Base-by-base conservation (phyloP, 1,140 invertebrate species). In the Calliphora vicina region DNA sequence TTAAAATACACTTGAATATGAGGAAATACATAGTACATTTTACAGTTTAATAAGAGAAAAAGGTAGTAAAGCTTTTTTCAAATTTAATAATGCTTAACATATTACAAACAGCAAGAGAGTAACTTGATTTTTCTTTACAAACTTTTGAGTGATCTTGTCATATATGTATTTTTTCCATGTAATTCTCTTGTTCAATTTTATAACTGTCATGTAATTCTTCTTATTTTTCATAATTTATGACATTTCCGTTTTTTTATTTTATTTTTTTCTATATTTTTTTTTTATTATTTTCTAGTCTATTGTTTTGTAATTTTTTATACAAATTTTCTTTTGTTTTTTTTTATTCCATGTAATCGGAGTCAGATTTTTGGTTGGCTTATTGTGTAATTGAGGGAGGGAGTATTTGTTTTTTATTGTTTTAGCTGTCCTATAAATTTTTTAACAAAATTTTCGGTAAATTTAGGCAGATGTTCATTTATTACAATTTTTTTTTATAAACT, bases 321-420 rank as follows among this genome's bases (percentile, higher is more conserved):
- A 9, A 67, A 10, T 67, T 67, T 67, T 67, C 20, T 67, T 25
- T 67, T 67, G 61, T 67, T 67, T 67, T 67, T 27, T 73, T 76
- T 15, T 78, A n/a, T 78, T 25, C 35, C 74, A 23, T 78, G 74
- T 78, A 78, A 78, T 78, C 74, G 74, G 74, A 78, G 74, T 78
- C 74, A 78, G 74, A 23, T 23, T 78, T 78, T 78, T 78, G 74
- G 74, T 78, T 43, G 74, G 35, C 74, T 78, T 78, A 78, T 78
- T 78, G 74, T 78, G 74, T 78, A 78, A 78, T 78, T 78, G 74
- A 78, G 35, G 74, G 74, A 78, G 74, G 27, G 73, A 35, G 8
- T 35, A 4, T 43, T 43, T 78, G 35, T 78, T 45, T 27, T 35
- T 35, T 35, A 35, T 35, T 35, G 13, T 26, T 26, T 25, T 35